A percentile compares a stretch with the other conserved stretches of the same genome.
Conservation (phyloP, 2,888 invertebrate genomes). For the Adineta ricciae region DNA sequence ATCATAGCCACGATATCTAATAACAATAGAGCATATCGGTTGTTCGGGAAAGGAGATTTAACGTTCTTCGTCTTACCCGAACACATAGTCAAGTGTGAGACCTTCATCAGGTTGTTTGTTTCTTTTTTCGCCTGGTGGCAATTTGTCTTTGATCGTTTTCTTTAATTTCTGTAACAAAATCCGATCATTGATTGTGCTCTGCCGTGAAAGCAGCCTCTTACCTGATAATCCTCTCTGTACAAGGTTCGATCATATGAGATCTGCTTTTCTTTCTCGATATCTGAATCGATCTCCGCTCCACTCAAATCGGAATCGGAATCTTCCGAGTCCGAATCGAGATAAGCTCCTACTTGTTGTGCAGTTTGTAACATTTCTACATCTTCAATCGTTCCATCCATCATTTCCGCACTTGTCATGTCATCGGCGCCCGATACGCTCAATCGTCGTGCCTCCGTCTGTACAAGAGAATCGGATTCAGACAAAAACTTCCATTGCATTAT, state of each 20-base stretch:
- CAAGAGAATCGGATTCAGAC: slow-evolving; percentile 35
- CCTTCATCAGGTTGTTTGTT: slow-evolving; percentile 45
- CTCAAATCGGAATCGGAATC: slow-evolving; percentile 49
- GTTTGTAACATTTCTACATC: not conserved
- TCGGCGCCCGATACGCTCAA: not conserved
- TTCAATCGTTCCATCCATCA: not conserved
- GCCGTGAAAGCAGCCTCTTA: not conserved
- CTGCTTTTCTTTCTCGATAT: slow-evolving; percentile 49
- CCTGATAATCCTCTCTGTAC: slow-evolving; percentile 43
- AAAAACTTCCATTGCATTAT: slow-evolving; percentile 50
- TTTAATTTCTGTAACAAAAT: not conserved
- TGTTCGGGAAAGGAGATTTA: too few species aligned
- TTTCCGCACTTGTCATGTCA: not conserved
- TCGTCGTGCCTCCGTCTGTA: not conserved
- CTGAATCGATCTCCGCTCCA: slow-evolving; percentile 48
- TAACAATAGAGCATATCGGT: not conserved
- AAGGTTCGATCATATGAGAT: slow-evolving; percentile 43
- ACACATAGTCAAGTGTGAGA: slow-evolving; percentile 46
- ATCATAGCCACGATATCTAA: slow-evolving; percentile 52
- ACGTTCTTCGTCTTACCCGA: too few species aligned
- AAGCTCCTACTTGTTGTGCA: slow-evolving; percentile 38
- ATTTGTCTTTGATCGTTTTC: slow-evolving; percentile 34
- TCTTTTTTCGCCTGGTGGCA: slow-evolving; percentile 38
- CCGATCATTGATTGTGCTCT: too few species aligned
- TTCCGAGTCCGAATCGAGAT: slow-evolving; percentile 48